phyloP scores from a whole-genome alignment of 1,140 invertebrate genomes.

The Thaumetopoea pityocampa region DNA sequence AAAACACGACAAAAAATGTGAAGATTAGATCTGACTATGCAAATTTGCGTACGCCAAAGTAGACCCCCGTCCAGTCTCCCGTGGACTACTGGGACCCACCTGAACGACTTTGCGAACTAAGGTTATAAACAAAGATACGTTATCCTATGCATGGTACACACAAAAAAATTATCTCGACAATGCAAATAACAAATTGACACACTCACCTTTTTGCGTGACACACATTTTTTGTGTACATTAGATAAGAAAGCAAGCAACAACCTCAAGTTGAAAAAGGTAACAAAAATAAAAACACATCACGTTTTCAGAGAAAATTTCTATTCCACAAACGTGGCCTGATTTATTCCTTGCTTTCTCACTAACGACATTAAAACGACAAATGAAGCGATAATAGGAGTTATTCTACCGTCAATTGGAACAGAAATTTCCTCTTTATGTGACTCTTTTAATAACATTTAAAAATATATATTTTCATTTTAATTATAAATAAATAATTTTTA shows the following conservation, averaged over 20 bases:
- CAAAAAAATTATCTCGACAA: conserved; percentile 16
- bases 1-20: no score
- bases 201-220: conserved; percentile 58
- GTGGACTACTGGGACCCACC: no score
- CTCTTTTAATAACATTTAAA: conserved; percentile 23
- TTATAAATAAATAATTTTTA: conserved; percentile 32
- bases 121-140: conserved; percentile 16
- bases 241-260: conserved; percentile 75
- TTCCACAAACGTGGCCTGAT: conserved; percentile 52
- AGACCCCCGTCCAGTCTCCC: no score
- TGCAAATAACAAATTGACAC: conserved; percentile 30
- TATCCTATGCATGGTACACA: conserved; percentile 15
- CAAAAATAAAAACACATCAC: conserved; percentile 60
- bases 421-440: conserved; percentile 71
- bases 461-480: conserved; percentile 33
- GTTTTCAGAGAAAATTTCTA: conserved; percentile 73
- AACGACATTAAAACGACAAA: conserved; percentile 28
- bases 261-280: conserved; percentile 25
- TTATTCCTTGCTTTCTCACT: conserved; percentile 70
- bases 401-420: conserved; percentile 65
- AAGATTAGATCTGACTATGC: no score
- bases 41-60: no score
- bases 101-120: no score
- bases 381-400: no score
- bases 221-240: conserved; percentile 49